Base-by-base conservation (phyloP, 2,888 invertebrate genomes). In the Rhyacophila evoluta region DNA sequence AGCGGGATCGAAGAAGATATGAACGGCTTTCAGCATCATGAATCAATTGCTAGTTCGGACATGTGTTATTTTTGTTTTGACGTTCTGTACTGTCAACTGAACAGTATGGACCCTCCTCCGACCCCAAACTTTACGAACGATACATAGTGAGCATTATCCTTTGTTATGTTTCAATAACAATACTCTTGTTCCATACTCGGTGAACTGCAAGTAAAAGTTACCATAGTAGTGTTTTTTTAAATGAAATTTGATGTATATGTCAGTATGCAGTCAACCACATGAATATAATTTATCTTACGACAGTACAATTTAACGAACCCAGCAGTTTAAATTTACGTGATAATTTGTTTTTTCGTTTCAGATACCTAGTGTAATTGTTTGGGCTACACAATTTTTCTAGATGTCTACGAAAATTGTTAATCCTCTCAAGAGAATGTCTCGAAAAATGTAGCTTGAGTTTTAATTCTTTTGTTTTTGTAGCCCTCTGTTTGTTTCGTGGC, bases 31-130 rank as follows among this genome's bases (percentile, higher is more conserved):
- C 87, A 88, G 84, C 85, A n/a, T n/a, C n/a, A 84, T 79, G 89
- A 89, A 83, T 86, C 88, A 84, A 94, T 97, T 84, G 97, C 96
- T 84, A 93, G 94, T 87, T 95, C 95, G 83, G 98, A 98, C 88
- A 99, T 99, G 99, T 98, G 98, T 87, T 97, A 95, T 91, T 99
- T 96, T 91, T 99, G 99, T 92, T 99, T 99, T 91, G 99, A 99
- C 91, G 98, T 98, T 84, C 93, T 99, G 83, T 95, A 98, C 89
- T 94, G 95, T 88, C 97, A 98, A 90, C 92, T 99, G 85, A 95
- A 98, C 89, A 96, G 95, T 87, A 92, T 96, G 87, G 97, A 98
- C 84, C 95, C 96, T 84, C 98, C 98, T 83, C 95, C 95, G 87
- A 92, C 94, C 84, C 97, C 98, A 85, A 92, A 93, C 88, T 98